Conservation (phyloP, 2,888 invertebrate genomes). For the Cheiracanthium punctorium region DNA sequence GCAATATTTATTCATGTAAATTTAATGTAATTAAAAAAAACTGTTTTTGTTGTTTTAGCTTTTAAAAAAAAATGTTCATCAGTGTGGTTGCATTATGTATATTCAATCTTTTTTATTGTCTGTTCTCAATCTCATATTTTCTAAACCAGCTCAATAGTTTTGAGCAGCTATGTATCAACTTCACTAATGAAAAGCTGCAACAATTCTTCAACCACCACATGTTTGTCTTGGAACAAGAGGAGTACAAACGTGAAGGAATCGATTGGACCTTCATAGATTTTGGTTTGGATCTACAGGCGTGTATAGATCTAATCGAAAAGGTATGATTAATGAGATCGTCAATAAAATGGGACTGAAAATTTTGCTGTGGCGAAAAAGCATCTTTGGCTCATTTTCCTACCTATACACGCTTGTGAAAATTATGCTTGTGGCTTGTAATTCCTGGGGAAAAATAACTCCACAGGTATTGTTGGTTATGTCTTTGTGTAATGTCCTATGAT, state of each 20-base stretch:
- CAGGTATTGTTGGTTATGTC: background rate
- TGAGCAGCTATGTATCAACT: constrained; percentile 99
- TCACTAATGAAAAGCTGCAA: constrained; percentile 99
- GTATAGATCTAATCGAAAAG: constrained; percentile 99
- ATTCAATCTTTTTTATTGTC: too few relatives aligned
- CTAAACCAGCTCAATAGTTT: constrained; percentile 92
- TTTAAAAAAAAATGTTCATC: too few relatives aligned
- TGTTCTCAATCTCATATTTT: constrained; percentile 13
- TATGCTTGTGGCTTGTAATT: background rate
- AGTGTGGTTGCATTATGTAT: too few relatives aligned
- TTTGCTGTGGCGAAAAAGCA: background rate
- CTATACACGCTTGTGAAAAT: constrained; percentile 4
- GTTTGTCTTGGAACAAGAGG: constrained; percentile 99
- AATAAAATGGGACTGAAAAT: background rate
- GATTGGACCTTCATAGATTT: constrained; percentile 99
- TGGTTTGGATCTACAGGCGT: constrained; percentile 98
- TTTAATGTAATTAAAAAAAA: too few relatives aligned
- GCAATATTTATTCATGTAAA: too few relatives aligned
- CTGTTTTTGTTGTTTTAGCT: too few relatives aligned
- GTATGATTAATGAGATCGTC: constrained; percentile 78
- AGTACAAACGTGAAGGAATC: constrained; percentile 97
- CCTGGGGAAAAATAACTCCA: background rate
- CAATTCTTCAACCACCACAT: constrained; percentile 99
- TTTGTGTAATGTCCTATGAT: background rate
- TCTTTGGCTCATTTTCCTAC: background rate